phyloP scores from a whole-genome alignment of 2,888 invertebrate genomes.

The Onchidella celtica region DNA sequence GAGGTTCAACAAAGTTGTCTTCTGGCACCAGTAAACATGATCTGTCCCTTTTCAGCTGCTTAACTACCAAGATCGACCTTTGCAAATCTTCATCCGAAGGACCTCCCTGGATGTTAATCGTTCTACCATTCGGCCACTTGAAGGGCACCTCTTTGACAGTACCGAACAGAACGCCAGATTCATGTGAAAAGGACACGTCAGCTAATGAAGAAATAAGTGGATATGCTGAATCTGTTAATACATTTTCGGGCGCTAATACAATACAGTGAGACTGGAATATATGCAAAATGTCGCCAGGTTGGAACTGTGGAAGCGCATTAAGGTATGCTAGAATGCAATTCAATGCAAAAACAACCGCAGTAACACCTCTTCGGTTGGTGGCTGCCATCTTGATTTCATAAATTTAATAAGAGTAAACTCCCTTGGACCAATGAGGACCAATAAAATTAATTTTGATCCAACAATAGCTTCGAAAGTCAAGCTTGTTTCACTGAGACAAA shows the following conservation, averaged over 20 bases:
- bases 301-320: not conserved
- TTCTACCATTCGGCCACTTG: conserved; percentile 55
- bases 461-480: no score
- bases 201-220: conserved; percentile 29
- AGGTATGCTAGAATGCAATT: not conserved
- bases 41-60: conserved; percentile 57
- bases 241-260: conserved; percentile 23
- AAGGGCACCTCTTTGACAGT: conserved; percentile 49
- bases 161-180: conserved; percentile 57
- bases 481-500: no score
- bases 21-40: conserved; percentile 61
- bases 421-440: no score
- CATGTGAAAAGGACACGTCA: conserved; percentile 57
- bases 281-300: conserved; percentile 22
- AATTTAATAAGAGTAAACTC: not conserved
- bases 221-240: not conserved
- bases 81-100: not conserved
- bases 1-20: conserved; percentile 41
- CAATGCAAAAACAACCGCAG: not conserved
- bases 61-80: conserved; percentile 55
- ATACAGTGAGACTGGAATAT: conserved; percentile 14
- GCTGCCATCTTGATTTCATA: conserved; percentile 1
- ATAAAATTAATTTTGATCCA: no score
- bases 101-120: conserved; percentile 38
- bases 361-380: not conserved